Conservation (phyloP, 2,888 invertebrate species). For the Ennomos quercinarius region DNA sequence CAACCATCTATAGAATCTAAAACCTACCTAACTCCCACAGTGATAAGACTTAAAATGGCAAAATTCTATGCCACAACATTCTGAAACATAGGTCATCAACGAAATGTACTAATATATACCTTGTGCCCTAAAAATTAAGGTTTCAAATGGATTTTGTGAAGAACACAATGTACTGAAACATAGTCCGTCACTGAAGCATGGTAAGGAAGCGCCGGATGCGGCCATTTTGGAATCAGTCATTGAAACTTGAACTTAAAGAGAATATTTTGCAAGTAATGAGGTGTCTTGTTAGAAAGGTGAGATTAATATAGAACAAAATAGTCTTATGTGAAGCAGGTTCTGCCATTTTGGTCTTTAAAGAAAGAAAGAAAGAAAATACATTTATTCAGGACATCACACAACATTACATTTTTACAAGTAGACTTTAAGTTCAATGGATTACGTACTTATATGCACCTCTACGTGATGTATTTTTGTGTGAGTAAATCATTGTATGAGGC, state of each 20-base stretch:
- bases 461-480: no score
- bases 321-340: no score
- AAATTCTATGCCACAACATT: not conserved
- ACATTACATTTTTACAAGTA: no score
- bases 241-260: slow-evolving; percentile 33
- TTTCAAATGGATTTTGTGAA: not conserved
- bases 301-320: no score
- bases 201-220: slow-evolving; percentile 34
- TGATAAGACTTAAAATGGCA: slow-evolving; percentile 4
- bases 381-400: no score
- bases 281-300: not conserved
- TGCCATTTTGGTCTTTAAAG: no score
- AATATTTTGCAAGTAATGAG: slow-evolving; percentile 23
- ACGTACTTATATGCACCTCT: no score
- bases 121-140: slow-evolving; percentile 4
- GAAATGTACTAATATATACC: slow-evolving; percentile 6
- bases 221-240: slow-evolving; percentile 35
- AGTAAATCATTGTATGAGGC: no score
- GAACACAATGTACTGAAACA: slow-evolving; percentile 27
- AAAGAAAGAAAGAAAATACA: no score
- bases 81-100: not conserved
- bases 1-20: not conserved
- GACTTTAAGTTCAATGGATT: no score
- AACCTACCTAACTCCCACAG: not conserved
- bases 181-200: slow-evolving; percentile 37